phyloP scores from a whole-genome alignment of 2,797 vertebrate genomes.

The Amazona ochrocephala region DNA sequence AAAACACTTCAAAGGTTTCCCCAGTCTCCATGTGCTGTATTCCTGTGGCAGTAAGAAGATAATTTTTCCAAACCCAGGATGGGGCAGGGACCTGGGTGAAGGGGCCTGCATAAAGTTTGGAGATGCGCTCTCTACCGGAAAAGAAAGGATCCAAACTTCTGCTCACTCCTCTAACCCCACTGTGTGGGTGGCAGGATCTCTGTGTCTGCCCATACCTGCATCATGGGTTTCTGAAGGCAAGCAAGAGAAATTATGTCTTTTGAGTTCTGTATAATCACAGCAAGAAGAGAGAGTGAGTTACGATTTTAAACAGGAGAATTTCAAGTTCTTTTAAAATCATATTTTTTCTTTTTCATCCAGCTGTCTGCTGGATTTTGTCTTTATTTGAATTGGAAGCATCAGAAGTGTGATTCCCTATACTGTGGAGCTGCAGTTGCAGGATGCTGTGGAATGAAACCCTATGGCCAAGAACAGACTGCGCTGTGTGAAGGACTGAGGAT shows the following conservation, averaged over 20 bases:
- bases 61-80: background rate
- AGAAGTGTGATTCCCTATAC: background rate
- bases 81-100: background rate
- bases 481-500: background rate
- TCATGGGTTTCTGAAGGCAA: background rate
- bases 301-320: background rate
- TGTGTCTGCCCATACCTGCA: background rate
- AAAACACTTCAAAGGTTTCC: background rate
- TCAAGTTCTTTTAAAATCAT: background rate
- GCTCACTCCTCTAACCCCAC: background rate
- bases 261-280: background rate
- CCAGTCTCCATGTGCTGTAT: background rate
- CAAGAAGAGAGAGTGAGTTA: background rate
- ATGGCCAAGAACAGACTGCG: slow-evolving; percentile 28
- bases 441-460: slow-evolving; percentile 26
- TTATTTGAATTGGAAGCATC: slow-evolving; percentile 46
- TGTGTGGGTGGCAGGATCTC: background rate
- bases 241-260: background rate
- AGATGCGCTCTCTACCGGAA: background rate
- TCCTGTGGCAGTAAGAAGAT: background rate
- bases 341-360: background rate
- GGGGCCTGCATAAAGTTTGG: background rate
- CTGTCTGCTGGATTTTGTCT: slow-evolving; percentile 13
- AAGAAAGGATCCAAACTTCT: background rate
- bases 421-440: background rate